A percentile compares a stretch with the other conserved stretches of the same genome.
These are phyloP conservation scores for Sinhomidia bicolor DNA, from an alignment of 2,888 invertebrate species.

Conservation along the genomic window DNA sequence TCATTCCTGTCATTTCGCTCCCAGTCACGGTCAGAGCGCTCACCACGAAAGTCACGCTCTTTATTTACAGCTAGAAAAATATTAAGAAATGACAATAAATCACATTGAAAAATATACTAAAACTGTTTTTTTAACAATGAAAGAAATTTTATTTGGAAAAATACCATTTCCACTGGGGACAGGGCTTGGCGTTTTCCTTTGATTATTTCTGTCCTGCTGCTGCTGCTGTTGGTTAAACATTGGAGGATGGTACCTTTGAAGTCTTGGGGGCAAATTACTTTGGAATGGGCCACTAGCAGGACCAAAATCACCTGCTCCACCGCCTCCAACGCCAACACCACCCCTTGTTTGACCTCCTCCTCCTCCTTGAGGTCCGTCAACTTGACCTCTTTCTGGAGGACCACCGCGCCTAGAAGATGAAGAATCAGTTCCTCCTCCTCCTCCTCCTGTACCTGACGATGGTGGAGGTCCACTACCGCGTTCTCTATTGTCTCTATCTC, in stretches of 20 bases:
- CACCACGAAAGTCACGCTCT: conserved; percentile 3
- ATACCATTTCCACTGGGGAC: conserved; percentile 67
- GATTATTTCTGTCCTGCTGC: conserved; percentile 71
- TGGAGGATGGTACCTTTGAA: conserved; percentile 67
- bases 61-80: conserved; percentile 54
- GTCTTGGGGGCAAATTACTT: conserved; percentile 77
- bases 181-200: conserved; percentile 79
- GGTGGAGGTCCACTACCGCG: background rate
- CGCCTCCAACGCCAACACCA: no score
- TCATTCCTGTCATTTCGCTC: conserved; percentile 52
- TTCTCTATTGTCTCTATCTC: background rate
- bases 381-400: conserved; percentile 7
- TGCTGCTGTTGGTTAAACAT: conserved; percentile 74
- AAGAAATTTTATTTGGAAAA: no score
- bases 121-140: no score
- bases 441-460: background rate
- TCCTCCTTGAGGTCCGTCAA: conserved; percentile 13
- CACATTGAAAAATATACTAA: no score
- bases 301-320: conserved; percentile 16
- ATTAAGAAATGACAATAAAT: background rate
- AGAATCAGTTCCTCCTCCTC: background rate
- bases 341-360: conserved; percentile 51
- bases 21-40: conserved; percentile 54
- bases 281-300: conserved; percentile 74
- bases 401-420: background rate